Base-by-base conservation (phyloP, 2,797 vertebrate species). In the Caiman crocodilus region DNA sequence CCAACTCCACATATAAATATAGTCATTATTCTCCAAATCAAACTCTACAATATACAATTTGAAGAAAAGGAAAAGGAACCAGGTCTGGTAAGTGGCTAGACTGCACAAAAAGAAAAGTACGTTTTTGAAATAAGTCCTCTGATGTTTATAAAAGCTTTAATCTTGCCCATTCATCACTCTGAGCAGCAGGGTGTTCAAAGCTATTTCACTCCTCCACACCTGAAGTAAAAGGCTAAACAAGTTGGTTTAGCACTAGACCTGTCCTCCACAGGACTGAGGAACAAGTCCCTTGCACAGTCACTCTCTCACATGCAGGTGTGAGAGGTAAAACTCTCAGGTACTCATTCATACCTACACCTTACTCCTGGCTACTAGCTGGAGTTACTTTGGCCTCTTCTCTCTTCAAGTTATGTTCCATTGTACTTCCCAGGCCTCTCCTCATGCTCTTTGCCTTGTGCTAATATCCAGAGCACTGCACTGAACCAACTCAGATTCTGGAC, bases 181-280 rank as follows among this genome's bases (percentile, higher is more conserved):
- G n/a, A 82, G 76, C 3, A 16, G 13, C 23, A 75, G 92, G 12
- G 1, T 0, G 12, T 84, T 77, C 3, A 0, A 0, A 50, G 17
- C 10, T 86, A 2, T 23, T 77, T 90, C 42, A 32, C 2, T 79
- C 10, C 17, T 74, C 30, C 61, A 14, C 57, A 60, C 13, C 3
- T n/a, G 32, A 26, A 79, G 57, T 8, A 32, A 11, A 75, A 35
- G 81, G 8, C 16, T 74, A 21, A 7, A 30, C 25, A 67, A 18
- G 7, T 77, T 65, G 21, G 15, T 15, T 84, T 56, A 61, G 56
- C 14, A 5, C 23, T 73, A 18, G 2, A 15, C n/a, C 80, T 61
- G 1, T 0, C 6, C 32, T 79, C 88, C 77, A n/a, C 0, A 89
- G 23, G 8, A 25, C 4, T 25, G 20, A 90, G 76, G 14, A 32